Conservation (phyloP, 2,888 invertebrate species). For the Nomada ferruginata region DNA sequence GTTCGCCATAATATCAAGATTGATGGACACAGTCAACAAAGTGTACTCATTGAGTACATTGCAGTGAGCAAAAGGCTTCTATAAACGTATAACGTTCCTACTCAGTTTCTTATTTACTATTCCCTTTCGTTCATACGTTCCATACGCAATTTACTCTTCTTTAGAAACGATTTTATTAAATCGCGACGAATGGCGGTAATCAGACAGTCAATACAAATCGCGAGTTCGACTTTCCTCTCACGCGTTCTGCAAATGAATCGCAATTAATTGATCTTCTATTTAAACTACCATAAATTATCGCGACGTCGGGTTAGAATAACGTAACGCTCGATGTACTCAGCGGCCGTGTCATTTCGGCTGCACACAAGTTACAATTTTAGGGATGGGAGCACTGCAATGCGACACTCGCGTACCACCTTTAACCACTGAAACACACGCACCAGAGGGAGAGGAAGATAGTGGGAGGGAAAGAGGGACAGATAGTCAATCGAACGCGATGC, state of each 20-base stretch:
- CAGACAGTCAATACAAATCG: neutral
- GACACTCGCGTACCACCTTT: slow-evolving; percentile 66
- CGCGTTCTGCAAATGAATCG: neutral
- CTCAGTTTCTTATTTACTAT: neutral
- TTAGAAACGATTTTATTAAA: too few species aligned
- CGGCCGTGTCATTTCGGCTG: slow-evolving; percentile 35
- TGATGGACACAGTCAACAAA: neutral
- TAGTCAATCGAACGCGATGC: slow-evolving; percentile 36
- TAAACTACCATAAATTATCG: slow-evolving; percentile 27
- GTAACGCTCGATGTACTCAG: slow-evolving; percentile 18
- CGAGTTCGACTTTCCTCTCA: neutral
- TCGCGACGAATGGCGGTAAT: too few species aligned
- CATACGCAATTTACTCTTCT: too few species aligned
- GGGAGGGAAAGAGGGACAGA: neutral
- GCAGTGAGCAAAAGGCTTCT: too few species aligned
- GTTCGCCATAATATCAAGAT: neutral
- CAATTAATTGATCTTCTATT: slow-evolving; percentile 18
- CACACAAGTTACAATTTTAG: slow-evolving; percentile 68
- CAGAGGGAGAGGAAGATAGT: slow-evolving; percentile 14
- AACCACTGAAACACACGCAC: slow-evolving; percentile 58
- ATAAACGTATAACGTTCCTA: neutral
- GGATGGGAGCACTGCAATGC: slow-evolving; percentile 74
- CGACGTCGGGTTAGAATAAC: slow-evolving; percentile 15
- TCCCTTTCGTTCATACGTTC: too few species aligned
- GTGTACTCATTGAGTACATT: too few species aligned